phyloP scores from a whole-genome alignment of 2,888 invertebrate species.

The Sialis lutaria region DNA sequence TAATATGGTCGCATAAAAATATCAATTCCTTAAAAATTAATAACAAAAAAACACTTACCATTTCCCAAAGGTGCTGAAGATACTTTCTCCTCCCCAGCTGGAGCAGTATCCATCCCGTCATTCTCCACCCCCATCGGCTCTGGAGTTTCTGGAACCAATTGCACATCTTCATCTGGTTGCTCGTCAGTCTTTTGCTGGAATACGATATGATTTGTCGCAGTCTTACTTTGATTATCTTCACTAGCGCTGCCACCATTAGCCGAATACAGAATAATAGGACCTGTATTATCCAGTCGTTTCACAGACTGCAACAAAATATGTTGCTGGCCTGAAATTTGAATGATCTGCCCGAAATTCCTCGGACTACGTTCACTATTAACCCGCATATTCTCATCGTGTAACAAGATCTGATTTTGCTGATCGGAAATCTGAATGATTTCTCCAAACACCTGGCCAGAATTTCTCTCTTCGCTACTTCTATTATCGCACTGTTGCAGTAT shows the following conservation, averaged over 20 bases:
- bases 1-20: too few relatives aligned
- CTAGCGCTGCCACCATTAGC: neutral
- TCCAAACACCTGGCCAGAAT: conserved; percentile 7
- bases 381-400: conserved; percentile 13
- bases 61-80: neutral
- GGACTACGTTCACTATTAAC: conserved; percentile 14
- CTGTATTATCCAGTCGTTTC: conserved; percentile 19
- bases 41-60: neutral
- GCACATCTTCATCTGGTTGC: neutral
- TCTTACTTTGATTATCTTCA: neutral
- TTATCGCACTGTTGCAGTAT: neutral
- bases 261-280: conserved; percentile 20
- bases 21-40: too few relatives aligned
- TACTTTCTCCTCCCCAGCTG: neutral
- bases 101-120: neutral
- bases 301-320: conserved; percentile 23
- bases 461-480: neutral
- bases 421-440: conserved; percentile 14
- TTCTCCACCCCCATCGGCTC: neutral
- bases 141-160: neutral
- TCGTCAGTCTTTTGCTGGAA: too few relatives aligned
- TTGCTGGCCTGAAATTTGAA: conserved; percentile 18
- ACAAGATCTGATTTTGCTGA: conserved; percentile 11
- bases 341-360: conserved; percentile 17
- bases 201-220: neutral